Conservation (phyloP, 2,888 invertebrate species). For the Cactoblastis cactorum region DNA sequence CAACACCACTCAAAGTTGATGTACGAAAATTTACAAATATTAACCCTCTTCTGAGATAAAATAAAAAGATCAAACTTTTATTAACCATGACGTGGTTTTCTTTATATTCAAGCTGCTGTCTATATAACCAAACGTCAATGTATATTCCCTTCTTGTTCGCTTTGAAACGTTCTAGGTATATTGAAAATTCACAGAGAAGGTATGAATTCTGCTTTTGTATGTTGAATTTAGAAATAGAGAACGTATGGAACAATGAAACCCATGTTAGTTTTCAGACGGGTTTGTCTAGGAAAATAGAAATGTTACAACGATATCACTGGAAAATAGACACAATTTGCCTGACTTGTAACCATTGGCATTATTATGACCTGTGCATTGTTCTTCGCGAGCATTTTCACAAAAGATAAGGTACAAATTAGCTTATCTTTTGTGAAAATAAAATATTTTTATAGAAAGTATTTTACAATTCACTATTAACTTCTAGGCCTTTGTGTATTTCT, state of each 20-base stretch:
- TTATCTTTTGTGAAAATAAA: no score
- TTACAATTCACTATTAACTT: no score
- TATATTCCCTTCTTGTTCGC: background rate
- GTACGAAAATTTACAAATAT: no score
- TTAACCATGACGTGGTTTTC: no score
- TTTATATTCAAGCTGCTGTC: background rate
- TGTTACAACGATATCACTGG: background rate
- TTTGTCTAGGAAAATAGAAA: constrained; percentile 16
- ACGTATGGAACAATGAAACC: background rate
- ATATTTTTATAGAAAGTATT: no score
- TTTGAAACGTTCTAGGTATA: constrained; percentile 8
- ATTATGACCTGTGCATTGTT: no score
- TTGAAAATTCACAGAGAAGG: constrained; percentile 5
- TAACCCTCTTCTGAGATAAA: no score
- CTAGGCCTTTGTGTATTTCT: no score
- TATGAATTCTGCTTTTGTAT: constrained; percentile 6
- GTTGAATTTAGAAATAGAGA: background rate
- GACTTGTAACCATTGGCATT: background rate
- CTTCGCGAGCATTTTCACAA: background rate
- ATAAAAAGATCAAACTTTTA: no score
- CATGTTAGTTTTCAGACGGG: constrained; percentile 7
- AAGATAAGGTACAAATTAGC: no score
- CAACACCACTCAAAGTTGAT: no score
- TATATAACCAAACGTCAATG: background rate
- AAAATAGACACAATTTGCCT: background rate